Base-by-base conservation (phyloP, 2,888 invertebrate species). In the Therioaphis trifolii region DNA sequence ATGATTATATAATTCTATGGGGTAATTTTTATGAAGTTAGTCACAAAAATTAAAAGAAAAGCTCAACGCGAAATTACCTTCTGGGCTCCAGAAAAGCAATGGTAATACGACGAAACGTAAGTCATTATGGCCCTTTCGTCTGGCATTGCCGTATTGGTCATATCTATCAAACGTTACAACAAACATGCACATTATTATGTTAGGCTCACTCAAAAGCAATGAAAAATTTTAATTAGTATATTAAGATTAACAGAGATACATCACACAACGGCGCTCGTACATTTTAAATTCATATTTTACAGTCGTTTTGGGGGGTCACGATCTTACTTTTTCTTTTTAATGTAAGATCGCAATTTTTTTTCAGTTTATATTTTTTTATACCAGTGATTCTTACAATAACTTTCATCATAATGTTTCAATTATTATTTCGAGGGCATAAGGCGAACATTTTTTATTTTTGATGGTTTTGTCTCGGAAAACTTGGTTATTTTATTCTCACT, bases 81-180 rank as follows among this genome's bases (percentile, higher is more conserved):
- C 92, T 99, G 97, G 88, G 97, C 97, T 89, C 99, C 99, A 90
- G 98, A 97, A 93, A 99, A 99, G 92, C 98, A 97, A 92, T 99
- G 99, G 93, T 99, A 99, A 92, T 99, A 99, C 87, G 98, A 98
- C 86, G 99, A 99, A 88, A 99, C 98, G 91, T 99, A 99, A 88
- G 99, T 99, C 99, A 99, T 99, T 90, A 99, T 98, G 87, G 98
- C 98, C 89, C 99, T 92, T 92, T 99, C 99, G 91, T 99, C 99
- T 88, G 99, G 99, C 94, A 97, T 96, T 90, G 96, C 97, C 88
- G 97, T 97, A 92, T 96, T 97, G 92, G 96, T 95, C 93, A 98
- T 94, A 93, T 97, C 98, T 95, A 91, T 89, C 89, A 85, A 35
- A 79, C 69, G 74, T 82, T 85, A 85, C 80, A 86, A 85, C 68